Evolutionary conservation across 1,140 invertebrate genomes (phyloP), one percentile per base, ranked within the genome.

Genomic region (Cyclargus thomasi): DNA sequence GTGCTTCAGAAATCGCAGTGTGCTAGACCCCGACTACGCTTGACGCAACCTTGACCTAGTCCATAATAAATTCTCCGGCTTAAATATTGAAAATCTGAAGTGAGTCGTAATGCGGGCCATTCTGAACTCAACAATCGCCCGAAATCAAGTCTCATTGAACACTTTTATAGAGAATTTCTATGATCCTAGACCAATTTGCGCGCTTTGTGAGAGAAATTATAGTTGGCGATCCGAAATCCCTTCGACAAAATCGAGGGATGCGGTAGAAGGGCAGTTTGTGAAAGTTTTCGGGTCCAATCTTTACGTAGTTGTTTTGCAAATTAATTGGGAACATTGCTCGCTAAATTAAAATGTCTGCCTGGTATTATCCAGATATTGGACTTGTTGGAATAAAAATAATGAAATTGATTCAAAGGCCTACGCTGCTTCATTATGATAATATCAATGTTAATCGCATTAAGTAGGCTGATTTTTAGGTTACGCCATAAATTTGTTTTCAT

Each of bases 131-230:
- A 47, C 39, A 47, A 47, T 47, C 14, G 39, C 2, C 11, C 14
- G 11, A 47, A 47, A 47, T 47, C 10, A 47, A 47, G 39, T 11
- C 3, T 47, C 0, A 47, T 47, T 14, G 39, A 47, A 16, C 39
- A 47, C 14, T 16, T 47, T 47, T 47, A 47, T 47, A 16, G 14
- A 47, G 39, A 2, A 14, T 14, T 47, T 47, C 39, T 47, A 47
- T 47, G 39, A 47, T 47, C 39, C 39, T 47, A 47, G 39, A 20
- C 20, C 18, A 59, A 59, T 59, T 20, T 20, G 11, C 55, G 18
- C 17, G 17, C 55, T 59, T 59, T 59, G 55, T 59, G 10, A 59
- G 10, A 6, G 17, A 59, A 59, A 20, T 59, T 59, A 59, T 21
- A 18, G 53, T 55, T 59, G 20, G 2, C 18, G 11, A 59, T 59